Evolutionary conservation across 2,797 vertebrate genomes (phyloP).

Genomic region (Halcyon badia): DNA sequence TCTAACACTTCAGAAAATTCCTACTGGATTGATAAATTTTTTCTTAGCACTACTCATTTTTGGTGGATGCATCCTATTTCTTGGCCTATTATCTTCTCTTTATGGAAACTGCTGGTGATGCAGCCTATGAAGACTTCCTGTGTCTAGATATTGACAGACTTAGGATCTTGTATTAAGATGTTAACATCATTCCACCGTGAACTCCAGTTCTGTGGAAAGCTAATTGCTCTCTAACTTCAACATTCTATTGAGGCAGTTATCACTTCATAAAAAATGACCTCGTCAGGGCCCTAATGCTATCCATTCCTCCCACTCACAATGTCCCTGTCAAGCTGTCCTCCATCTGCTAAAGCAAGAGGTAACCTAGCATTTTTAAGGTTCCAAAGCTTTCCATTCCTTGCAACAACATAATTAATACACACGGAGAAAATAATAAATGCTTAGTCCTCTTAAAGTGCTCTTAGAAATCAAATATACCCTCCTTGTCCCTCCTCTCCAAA

Average conservation of each 20-base stretch:
- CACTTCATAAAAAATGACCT: background rate
- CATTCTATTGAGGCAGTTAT: background rate
- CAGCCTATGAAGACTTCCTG: background rate
- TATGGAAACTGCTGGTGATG: background rate
- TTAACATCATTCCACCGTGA: background rate
- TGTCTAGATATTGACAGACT: background rate
- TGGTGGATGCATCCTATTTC: background rate
- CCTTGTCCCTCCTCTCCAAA: background rate
- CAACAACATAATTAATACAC: background rate
- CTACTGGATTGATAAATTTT: background rate
- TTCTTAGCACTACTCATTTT: background rate
- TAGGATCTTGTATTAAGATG: background rate
- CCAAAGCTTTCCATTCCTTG: background rate
- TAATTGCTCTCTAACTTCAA: background rate
- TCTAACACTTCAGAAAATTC: background rate
- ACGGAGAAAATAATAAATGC: background rate
- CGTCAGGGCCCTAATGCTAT: background rate
- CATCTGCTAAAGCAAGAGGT: background rate
- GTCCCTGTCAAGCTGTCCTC: accelerated
- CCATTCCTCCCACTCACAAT: background rate
- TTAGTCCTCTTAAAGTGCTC: background rate
- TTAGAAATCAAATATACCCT: background rate
- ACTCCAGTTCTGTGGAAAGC: background rate
- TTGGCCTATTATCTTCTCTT: background rate
- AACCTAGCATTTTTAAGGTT: background rate